Percentiles rank a stretch among this genome's conserved stretches.
phyloP scores from a whole-genome alignment of 2,113 vertebrate genomes.

The Rattus norvegicus region GRCr8 NC_086022.1:52371501-52372000 shows the following conservation, averaged over 20 bases:
- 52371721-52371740: background rate
- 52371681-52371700: background rate
- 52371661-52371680: background rate
- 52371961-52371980: background rate
- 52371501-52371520: constrained; percentile 42
- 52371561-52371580: background rate
- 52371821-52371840: background rate
- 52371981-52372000: background rate
- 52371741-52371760: background rate
- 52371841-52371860: no score
- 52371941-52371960: background rate
- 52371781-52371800: background rate
- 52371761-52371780: background rate
- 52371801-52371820: no score
- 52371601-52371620: background rate
- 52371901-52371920: background rate
- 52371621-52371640: background rate
- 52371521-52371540: constrained; percentile 10
- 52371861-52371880: background rate
- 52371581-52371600: background rate
- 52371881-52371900: background rate
- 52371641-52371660: background rate
- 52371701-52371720: background rate
- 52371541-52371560: constrained; percentile 27
- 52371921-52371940: background rate